Conservation (phyloP, 2,888 invertebrate genomes). For the Scaptomyza reducta region DNA sequence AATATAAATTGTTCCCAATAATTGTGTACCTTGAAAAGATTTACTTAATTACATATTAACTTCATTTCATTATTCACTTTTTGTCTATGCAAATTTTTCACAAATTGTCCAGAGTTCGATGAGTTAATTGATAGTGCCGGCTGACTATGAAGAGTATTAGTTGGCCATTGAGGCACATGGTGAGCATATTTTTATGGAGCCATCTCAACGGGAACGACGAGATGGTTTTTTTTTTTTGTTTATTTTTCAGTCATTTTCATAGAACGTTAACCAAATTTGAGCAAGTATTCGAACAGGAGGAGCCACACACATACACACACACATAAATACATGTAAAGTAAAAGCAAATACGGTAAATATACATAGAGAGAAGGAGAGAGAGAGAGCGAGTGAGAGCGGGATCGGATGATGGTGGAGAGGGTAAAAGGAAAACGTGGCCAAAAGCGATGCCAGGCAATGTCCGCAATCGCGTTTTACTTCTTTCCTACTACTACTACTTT, state of each 20-base stretch:
- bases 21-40: too few relatives aligned
- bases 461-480: constrained; percentile 66
- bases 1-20: too few relatives aligned
- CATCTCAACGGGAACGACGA: constrained; percentile 47
- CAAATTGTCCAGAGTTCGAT: background rate
- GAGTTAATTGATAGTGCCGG: background rate
- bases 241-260: background rate
- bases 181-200: constrained; percentile 43
- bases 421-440: constrained; percentile 46
- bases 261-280: constrained; percentile 50
- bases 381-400: too few relatives aligned
- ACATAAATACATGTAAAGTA: constrained; percentile 31
- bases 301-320: constrained; percentile 28
- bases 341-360: constrained; percentile 60
- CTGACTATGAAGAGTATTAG: constrained; percentile 23
- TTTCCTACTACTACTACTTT: background rate
- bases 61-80: too few relatives aligned
- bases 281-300: constrained; percentile 31
- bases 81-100: too few relatives aligned
- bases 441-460: constrained; percentile 58
- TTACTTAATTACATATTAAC: too few relatives aligned
- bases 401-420: background rate
- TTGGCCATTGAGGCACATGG: constrained; percentile 17
- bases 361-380: constrained; percentile 10
- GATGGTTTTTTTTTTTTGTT: constrained; percentile 16